Percentiles rank a stretch among this genome's conserved stretches.
phyloP scores from a whole-genome alignment of 53 echinoderm and acorn worm species.

The Holothuria scabra region DNA sequence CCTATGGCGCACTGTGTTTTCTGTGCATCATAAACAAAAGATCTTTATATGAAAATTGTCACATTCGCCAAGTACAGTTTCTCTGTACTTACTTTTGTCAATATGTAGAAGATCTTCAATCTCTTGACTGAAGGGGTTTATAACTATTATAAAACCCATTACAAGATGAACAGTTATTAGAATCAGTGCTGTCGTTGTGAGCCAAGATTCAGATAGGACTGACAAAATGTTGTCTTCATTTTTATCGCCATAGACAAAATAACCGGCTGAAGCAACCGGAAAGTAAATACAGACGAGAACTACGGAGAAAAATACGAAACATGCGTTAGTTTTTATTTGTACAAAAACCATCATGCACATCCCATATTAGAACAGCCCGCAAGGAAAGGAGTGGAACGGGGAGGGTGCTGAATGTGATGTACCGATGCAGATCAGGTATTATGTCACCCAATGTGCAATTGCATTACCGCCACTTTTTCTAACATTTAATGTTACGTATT shows the following conservation, averaged over 20 bases:
- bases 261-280: constrained; percentile 81
- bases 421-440: no score
- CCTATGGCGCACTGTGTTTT: no score
- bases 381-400: no score
- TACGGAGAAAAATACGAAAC: constrained; percentile 44
- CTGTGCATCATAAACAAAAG: no score
- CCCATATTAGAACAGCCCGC: no score
- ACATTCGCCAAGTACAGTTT: no score
- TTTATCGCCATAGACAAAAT: constrained; percentile 77
- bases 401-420: no score
- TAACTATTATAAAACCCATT: constrained; percentile 87
- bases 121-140: constrained; percentile 97
- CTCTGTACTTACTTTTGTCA: constrained; percentile 62
- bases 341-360: no score
- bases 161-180: constrained; percentile 81
- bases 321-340: constrained; percentile 76
- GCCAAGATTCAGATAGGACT: constrained; percentile 36
- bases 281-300: constrained; percentile 80
- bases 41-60: no score
- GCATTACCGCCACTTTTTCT: no score
- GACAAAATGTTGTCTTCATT: constrained; percentile 76
- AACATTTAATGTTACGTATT: no score
- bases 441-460: no score
- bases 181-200: constrained; percentile 63
- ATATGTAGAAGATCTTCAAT: constrained; percentile 73